phyloP scores from a whole-genome alignment of 2,888 invertebrate species.

The Phyto melanocephala region DNA sequence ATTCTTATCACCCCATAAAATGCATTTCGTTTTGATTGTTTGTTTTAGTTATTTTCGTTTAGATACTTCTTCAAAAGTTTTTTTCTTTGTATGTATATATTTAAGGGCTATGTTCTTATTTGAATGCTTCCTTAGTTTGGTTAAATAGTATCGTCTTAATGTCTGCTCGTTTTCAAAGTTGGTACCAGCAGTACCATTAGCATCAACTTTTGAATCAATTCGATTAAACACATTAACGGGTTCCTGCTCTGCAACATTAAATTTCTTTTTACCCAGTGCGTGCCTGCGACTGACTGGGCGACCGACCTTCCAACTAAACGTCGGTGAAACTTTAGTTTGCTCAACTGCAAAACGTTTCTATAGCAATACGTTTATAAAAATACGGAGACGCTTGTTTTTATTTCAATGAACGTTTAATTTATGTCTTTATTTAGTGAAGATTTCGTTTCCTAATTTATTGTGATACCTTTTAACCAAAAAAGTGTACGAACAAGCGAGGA shows the following conservation, averaged over 20 bases:
- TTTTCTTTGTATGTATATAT: slow-evolving; percentile 70
- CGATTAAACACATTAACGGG: slow-evolving; percentile 54
- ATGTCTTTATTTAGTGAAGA: slow-evolving; percentile 78
- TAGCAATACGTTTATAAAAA: too few species aligned
- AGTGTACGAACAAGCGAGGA: slow-evolving; percentile 45
- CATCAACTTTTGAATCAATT: slow-evolving; percentile 40
- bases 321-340: too few species aligned
- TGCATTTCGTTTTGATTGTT: slow-evolving; percentile 76
- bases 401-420: slow-evolving; percentile 71
- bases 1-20: slow-evolving; percentile 79
- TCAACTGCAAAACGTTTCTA: too few species aligned
- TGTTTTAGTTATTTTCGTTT: slow-evolving; percentile 54
- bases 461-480: slow-evolving; percentile 75
- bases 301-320: neutral
- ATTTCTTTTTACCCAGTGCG: slow-evolving; percentile 40
- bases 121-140: slow-evolving; percentile 67
- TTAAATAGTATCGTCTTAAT: slow-evolving; percentile 62
- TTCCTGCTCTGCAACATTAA: slow-evolving; percentile 50
- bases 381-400: too few species aligned
- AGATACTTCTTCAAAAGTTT: slow-evolving; percentile 60
- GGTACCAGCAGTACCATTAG: slow-evolving; percentile 18
- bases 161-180: slow-evolving; percentile 65
- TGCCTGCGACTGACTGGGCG: slow-evolving; percentile 18
- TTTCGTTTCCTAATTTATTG: slow-evolving; percentile 78
- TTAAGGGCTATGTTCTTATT: slow-evolving; percentile 61